Evolutionary conservation across 2,888 invertebrate species (phyloP), one percentile per base, ranked within the genome.

Genomic region (Synanthedon andrenaeformis): DNA sequence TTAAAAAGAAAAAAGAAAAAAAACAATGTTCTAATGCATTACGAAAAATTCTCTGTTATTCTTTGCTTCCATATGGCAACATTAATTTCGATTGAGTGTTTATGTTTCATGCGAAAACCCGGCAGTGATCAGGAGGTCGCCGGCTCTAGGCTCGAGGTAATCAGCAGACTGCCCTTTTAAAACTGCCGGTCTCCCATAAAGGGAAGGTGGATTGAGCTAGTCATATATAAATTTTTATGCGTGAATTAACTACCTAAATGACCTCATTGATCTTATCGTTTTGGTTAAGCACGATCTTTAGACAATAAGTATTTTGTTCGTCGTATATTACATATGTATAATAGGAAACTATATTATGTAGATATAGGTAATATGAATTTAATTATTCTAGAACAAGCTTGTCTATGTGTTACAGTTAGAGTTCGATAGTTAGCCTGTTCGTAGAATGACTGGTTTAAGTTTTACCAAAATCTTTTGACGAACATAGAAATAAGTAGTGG

Each of bases 61-160:
- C 10, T 35, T 10, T 35, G 35, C 35, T 10, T 35, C 8, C 10
- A 2, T 6, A 8, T 35, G 35, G 35, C 35, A 35, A 35, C 35
- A 49, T 49, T 49, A 69, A 68, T 70, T 70, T 71, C 70, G 65
- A 69, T 67, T 62, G 52, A 56, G 54, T 54, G 52, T 53, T 52
- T 55, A 54, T 19, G 55, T 61, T 62, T 58, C 52, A 49, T 52
- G 45, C 50, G 52, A 57, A 67, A 75, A 81, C 79, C 82, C 83
- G 84, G 84, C 73, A 83, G 80, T 72, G 59, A 69, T 64, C 65
- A 65, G 67, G 74, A 75, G 74, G 76, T 70, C 73, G 65, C 61
- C 60, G 17, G 49, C 55, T 66, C 60, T 69, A 70, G 61, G 61
- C 67, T 70, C 74, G 74, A 76, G 76, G 76, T 76, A 71, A 79